These are phyloP conservation scores for Syrista parreyssii DNA, from an alignment of 2,888 invertebrate genomes.

Conservation along the genomic window DNA sequence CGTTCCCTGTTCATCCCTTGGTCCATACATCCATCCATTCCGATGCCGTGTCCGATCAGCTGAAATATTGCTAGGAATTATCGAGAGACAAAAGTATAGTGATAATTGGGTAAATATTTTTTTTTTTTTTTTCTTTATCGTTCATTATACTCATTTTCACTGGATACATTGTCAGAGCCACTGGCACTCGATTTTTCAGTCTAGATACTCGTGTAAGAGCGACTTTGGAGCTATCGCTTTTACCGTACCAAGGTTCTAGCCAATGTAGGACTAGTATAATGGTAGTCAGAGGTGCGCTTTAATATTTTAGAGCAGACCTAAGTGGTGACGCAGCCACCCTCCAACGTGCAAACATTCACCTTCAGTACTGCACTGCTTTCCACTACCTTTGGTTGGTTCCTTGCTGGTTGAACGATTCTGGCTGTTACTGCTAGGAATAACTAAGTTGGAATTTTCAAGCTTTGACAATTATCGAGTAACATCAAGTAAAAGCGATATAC, in stretches of 20 bases:
- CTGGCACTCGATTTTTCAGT: neutral
- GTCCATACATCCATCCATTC: conserved; percentile 27
- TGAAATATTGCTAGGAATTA: conserved; percentile 8
- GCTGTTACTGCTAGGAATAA: neutral
- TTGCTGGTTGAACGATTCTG: neutral
- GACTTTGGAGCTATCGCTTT: neutral
- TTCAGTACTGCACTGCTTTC: neutral
- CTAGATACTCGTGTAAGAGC: neutral
- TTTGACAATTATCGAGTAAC: neutral
- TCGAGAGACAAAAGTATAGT: neutral
- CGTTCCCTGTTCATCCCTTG: neutral
- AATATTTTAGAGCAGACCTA: conserved; percentile 22
- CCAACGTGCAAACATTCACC: conserved; percentile 24
- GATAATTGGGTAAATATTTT: neutral
- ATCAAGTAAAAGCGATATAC: neutral
- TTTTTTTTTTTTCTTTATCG: neutral
- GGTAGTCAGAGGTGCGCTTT: conserved; percentile 7
- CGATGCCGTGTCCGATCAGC: conserved; percentile 46
- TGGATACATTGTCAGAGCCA: neutral
- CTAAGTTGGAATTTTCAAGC: neutral
- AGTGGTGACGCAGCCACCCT: conserved; percentile 29
- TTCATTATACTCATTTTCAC: neutral
- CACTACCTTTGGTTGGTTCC: neutral
- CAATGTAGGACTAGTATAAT: neutral
- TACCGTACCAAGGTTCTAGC: neutral